Evolutionary conservation across 2,888 invertebrate genomes (phyloP).

Genomic region (Philereme vetulata): DNA sequence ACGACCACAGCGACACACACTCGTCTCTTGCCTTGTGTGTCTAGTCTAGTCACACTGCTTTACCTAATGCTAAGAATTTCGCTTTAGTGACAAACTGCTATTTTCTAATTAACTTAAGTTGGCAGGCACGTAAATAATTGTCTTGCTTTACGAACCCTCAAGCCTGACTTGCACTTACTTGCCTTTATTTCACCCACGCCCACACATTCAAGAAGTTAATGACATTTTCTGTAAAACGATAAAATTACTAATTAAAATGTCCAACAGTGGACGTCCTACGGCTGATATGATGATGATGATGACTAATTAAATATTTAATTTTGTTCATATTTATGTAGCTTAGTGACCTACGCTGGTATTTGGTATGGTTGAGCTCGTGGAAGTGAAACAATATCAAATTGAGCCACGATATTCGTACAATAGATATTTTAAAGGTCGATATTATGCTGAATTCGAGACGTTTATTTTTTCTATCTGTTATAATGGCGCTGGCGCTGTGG

Average conservation of each 20-base stretch:
- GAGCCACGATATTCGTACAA: conserved; percentile 29
- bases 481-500: conserved; percentile 10
- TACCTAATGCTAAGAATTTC: neutral
- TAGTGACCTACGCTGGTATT: conserved; percentile 11
- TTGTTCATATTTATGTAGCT: neutral
- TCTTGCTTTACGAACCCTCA: too few species aligned
- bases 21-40: conserved; percentile 26
- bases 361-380: conserved; percentile 18
- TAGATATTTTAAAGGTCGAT: conserved; percentile 26
- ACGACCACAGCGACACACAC: conserved; percentile 27
- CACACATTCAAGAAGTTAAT: too few species aligned
- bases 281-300: too few species aligned
- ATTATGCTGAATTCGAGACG: conserved; percentile 23
- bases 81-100: too few species aligned
- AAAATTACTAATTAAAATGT: too few species aligned
- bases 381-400: conserved; percentile 26
- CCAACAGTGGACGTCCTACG: too few species aligned
- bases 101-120: too few species aligned
- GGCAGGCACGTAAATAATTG: too few species aligned
- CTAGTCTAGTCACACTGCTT: conserved; percentile 12
- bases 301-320: too few species aligned
- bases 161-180: too few species aligned
- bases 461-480: conserved; percentile 21
- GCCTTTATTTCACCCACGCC: too few species aligned
- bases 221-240: too few species aligned